Evolutionary conservation across 2,113 vertebrate species (phyloP).

Genomic region (Pachyramphus minor): DNA sequence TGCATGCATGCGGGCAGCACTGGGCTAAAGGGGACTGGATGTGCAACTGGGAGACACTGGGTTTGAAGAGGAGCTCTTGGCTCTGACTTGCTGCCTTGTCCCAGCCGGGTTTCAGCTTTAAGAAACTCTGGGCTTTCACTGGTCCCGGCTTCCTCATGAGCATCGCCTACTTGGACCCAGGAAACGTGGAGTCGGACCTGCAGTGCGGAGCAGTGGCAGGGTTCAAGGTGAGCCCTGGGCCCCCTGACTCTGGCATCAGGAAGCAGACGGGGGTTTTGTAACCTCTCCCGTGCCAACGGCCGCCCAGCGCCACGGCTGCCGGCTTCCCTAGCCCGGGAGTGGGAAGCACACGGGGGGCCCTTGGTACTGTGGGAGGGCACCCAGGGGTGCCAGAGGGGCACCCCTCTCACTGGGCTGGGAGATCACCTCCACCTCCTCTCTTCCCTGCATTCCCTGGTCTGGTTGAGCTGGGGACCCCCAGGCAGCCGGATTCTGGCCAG

Average conservation of each 20-base stretch:
- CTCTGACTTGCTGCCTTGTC: not conserved
- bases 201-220: constrained; percentile 72
- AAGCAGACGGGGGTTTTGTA: not conserved
- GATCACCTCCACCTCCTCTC: not conserved
- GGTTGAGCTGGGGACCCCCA: not conserved
- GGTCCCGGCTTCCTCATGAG: constrained; percentile 83
- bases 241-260: not conserved
- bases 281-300: not conserved
- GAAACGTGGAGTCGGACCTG: constrained; percentile 80
- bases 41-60: not conserved
- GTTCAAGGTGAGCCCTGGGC: constrained; percentile 72
- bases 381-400: fast-evolving
- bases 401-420: not conserved
- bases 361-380: not conserved
- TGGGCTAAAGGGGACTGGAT: fast-evolving
- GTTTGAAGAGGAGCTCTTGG: not conserved
- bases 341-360: not conserved
- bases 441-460: not conserved
- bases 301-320: not conserved
- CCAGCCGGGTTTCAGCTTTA: constrained; percentile 75
- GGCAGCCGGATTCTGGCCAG: fast-evolving
- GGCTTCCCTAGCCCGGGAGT: not conserved
- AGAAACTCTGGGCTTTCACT: constrained; percentile 80
- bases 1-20: fast-evolving
- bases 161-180: constrained; percentile 81